Evolutionary conservation across 2,888 invertebrate species (phyloP).

Genomic region (Cheilosia impressa): DNA sequence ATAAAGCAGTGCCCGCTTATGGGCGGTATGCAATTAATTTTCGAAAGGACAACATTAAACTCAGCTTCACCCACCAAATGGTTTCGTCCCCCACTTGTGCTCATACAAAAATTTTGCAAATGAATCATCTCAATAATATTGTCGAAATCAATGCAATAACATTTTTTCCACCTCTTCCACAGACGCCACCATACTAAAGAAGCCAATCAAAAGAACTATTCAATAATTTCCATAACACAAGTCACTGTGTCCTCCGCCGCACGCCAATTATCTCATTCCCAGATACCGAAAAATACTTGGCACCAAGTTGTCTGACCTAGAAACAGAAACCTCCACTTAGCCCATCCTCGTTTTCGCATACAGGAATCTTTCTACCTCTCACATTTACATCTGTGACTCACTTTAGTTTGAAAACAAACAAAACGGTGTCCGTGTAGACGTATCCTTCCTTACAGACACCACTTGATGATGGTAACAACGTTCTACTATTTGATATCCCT

Average conservation of each 20-base stretch:
- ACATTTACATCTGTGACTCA: conserved; percentile 59
- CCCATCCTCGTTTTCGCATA: conserved; percentile 6
- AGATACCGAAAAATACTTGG: conserved; percentile 35
- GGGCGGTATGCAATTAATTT: no score
- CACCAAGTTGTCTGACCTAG: conserved; percentile 69
- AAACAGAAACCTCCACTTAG: conserved; percentile 14
- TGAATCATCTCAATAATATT: conserved; percentile 11
- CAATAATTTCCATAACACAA: conserved; percentile 44
- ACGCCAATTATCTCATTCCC: conserved; percentile 42
- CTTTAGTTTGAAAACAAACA: conserved; percentile 33
- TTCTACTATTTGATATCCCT: neutral
- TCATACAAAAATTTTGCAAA: neutral
- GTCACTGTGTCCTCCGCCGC: neutral
- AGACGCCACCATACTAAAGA: neutral
- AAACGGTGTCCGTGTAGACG: conserved; percentile 5
- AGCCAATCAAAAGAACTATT: conserved; percentile 54
- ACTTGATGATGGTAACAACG: conserved; percentile 25
- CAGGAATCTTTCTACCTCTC: conserved; percentile 13
- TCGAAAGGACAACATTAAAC: no score
- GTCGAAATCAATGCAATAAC: conserved; percentile 37
- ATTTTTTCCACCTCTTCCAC: conserved; percentile 14
- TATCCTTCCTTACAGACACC: conserved; percentile 35
- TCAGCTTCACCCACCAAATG: no score
- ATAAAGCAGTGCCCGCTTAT: no score
- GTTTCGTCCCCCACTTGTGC: no score